Conservation (phyloP, 2,797 vertebrate genomes). For the Chrosomus eos region DNA sequence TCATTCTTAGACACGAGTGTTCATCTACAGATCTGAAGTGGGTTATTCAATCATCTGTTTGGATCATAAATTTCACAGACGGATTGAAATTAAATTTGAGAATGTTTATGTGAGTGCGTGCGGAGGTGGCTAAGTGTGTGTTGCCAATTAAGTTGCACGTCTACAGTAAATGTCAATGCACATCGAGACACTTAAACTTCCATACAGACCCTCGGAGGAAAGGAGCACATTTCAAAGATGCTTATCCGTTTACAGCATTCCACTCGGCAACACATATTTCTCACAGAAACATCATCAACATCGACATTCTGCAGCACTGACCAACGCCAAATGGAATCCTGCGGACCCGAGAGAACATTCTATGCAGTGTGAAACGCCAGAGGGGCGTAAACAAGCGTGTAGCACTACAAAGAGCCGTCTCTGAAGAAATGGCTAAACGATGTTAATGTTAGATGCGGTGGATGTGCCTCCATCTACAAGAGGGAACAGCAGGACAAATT, state of each 20-base stretch:
- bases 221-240: conserved; percentile 40
- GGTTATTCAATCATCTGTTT: conserved; percentile 34
- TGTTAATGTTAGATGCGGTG: conserved; percentile 14
- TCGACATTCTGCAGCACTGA: conserved; percentile 12
- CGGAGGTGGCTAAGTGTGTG: conserved; percentile 31
- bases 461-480: conserved; percentile 11
- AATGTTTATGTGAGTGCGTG: conserved; percentile 2
- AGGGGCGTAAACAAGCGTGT: conserved; percentile 31
- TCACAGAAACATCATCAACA: conserved; percentile 31
- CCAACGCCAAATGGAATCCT: conserved; percentile 35
- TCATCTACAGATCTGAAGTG: conserved; percentile 16
- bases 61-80: conserved; percentile 31
- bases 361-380: conserved; percentile 35
- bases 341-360: conserved; percentile 37
- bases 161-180: conserved; percentile 56
- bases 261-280: conserved; percentile 15
- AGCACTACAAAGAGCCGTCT: conserved; percentile 31
- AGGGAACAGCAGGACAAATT: background rate
- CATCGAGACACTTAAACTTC: conserved; percentile 50
- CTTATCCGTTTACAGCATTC: conserved; percentile 25
- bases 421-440: conserved; percentile 20
- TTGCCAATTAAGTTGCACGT: conserved; percentile 48
- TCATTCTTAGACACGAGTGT: conserved; percentile 22
- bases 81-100: conserved; percentile 29
- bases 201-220: conserved; percentile 15